These are phyloP conservation scores for Styela plicata DNA, from an alignment of 23 tunicate species.

Conservation along the genomic window DNA sequence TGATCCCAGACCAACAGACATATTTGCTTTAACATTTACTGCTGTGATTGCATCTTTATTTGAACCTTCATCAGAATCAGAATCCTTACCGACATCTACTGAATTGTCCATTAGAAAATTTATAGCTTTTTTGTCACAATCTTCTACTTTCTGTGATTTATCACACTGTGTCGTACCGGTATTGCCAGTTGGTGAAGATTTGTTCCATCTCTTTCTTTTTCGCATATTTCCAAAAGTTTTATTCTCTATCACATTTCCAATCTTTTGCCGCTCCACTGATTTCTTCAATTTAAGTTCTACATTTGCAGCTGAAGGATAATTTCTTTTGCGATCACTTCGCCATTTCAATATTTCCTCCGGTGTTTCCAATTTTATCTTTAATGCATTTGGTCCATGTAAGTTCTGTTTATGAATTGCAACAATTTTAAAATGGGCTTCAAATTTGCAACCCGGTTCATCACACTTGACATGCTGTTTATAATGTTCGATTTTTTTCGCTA, in stretches of 20 bases:
- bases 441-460: slow-evolving; percentile 60
- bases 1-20: slow-evolving; percentile 14
- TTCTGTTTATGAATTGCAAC: slow-evolving; percentile 78
- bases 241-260: slow-evolving; percentile 55
- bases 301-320: slow-evolving; percentile 58
- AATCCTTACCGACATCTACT: neutral
- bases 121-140: neutral
- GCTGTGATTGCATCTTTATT: neutral
- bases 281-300: slow-evolving; percentile 39
- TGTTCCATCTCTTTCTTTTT: neutral
- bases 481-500: slow-evolving; percentile 68
- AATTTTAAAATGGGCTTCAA: slow-evolving; percentile 84
- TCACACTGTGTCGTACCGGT: neutral
- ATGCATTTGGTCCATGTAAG: slow-evolving; percentile 48
- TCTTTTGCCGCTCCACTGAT: slow-evolving; percentile 2
- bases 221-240: slow-evolving; percentile 47
- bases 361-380: slow-evolving; percentile 39
- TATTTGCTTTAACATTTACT: neutral
- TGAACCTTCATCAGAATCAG: neutral
- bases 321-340: slow-evolving; percentile 73
- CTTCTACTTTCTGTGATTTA: neutral
- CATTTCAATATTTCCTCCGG: slow-evolving; percentile 77
- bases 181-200: neutral
- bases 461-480: slow-evolving; percentile 72
- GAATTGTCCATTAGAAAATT: neutral